Evolutionary conservation across 2,113 vertebrate species (phyloP).

Genomic region (Pygoscelis antarcticus): DNA sequence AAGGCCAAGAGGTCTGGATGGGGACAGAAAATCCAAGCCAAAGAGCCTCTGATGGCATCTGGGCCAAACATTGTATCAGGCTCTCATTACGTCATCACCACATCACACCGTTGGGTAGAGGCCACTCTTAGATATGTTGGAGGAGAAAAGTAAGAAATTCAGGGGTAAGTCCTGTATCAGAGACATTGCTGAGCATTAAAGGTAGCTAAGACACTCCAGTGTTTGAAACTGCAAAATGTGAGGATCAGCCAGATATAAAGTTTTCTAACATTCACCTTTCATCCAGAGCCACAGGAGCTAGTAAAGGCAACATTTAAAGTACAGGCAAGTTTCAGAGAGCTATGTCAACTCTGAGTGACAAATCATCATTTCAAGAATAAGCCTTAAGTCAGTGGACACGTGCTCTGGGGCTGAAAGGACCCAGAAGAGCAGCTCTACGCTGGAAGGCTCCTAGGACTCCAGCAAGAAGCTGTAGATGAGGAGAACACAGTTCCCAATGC

Average conservation of each 20-base stretch:
- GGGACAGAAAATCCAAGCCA: neutral
- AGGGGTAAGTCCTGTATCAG: neutral
- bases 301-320: neutral
- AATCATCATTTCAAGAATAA: neutral
- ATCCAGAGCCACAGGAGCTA: neutral
- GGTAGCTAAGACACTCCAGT: neutral
- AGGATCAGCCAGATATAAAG: neutral
- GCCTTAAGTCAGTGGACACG: neutral
- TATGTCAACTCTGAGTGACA: neutral
- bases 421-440: neutral
- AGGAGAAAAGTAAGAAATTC: neutral
- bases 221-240: neutral
- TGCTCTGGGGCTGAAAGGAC: neutral
- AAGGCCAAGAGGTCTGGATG: neutral
- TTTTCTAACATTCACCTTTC: neutral
- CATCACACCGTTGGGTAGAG: neutral
- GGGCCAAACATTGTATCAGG: neutral
- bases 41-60: neutral
- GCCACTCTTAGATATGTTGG: neutral
- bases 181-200: neutral
- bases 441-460: neutral
- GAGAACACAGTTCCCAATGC: neutral
- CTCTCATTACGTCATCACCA: neutral
- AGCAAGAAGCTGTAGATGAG: neutral
- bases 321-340: neutral